Percentiles rank a stretch among this genome's conserved stretches.
These are phyloP conservation scores for Sebastes melanostomus DNA, from an alignment of 2,797 vertebrate species.

Conservation along the genomic window DNA sequence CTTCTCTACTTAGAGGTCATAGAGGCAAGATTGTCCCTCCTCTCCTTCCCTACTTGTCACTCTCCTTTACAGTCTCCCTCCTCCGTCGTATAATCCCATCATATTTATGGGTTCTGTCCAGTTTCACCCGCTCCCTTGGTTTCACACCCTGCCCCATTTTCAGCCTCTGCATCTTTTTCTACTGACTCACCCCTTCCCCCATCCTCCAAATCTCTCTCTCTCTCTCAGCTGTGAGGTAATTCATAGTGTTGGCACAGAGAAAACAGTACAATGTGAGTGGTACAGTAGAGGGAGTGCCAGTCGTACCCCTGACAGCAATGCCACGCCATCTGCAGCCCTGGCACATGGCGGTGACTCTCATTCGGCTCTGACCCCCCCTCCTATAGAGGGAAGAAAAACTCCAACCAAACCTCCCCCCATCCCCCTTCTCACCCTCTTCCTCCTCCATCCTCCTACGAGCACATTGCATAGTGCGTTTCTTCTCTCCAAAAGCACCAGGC, in stretches of 20 bases:
- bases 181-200: constrained; percentile 22
- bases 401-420: constrained; percentile 33
- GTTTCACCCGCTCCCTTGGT: constrained; percentile 19
- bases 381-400: constrained; percentile 37
- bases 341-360: constrained; percentile 44
- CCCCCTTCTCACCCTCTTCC: constrained; percentile 33
- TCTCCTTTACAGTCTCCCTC: constrained; percentile 4
- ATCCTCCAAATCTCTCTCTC: constrained; percentile 17
- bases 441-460: constrained; percentile 10
- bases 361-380: constrained; percentile 40
- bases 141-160: constrained; percentile 27
- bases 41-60: constrained; percentile 3
- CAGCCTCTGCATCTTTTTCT: constrained; percentile 18
- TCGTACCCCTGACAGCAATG: constrained; percentile 57
- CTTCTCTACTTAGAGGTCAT: constrained; percentile 27
- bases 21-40: constrained; percentile 6
- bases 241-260: not conserved
- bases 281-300: constrained; percentile 75
- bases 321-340: constrained; percentile 80
- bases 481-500: not conserved
- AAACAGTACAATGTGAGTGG: constrained; percentile 48
- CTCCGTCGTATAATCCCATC: constrained; percentile 38
- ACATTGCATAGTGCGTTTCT: not conserved
- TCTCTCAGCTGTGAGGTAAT: constrained; percentile 23
- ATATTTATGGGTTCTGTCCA: constrained; percentile 46